A percentile compares a stretch with the other conserved stretches of the same genome.
phyloP scores from a whole-genome alignment of 1,140 invertebrate genomes.

The Drosophila tropicalis region DNA sequence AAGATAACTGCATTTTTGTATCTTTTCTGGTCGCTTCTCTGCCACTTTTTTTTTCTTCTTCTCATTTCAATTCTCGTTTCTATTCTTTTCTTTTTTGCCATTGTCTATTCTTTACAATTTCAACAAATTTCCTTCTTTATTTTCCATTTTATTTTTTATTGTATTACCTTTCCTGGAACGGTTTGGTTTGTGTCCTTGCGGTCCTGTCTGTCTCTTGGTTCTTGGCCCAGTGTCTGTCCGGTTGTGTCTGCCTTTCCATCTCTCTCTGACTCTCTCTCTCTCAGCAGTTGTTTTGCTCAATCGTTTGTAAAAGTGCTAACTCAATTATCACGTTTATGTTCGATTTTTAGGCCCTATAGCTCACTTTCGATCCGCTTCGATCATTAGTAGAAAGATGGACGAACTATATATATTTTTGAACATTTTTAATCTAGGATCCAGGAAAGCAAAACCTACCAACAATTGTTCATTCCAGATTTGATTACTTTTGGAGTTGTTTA shows the following conservation, averaged over 20 bases:
- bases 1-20: slow-evolving; percentile 74
- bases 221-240: slow-evolving; percentile 6
- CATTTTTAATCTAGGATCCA: too few relatives aligned
- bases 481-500: too few relatives aligned
- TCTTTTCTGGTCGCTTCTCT: slow-evolving; percentile 38
- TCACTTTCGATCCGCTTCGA: too few relatives aligned
- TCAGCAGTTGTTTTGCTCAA: slow-evolving; percentile 20
- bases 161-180: slow-evolving; percentile 60
- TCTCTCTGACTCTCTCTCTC: too few relatives aligned
- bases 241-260: not conserved
- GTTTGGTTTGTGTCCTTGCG: slow-evolving; percentile 20
- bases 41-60: slow-evolving; percentile 74
- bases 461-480: too few relatives aligned
- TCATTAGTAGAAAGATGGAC: too few relatives aligned
- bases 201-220: slow-evolving; percentile 15
- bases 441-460: too few relatives aligned
- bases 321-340: slow-evolving; percentile 45
- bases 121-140: slow-evolving; percentile 46
- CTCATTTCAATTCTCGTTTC: slow-evolving; percentile 58
- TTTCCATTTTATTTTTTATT: slow-evolving; percentile 65
- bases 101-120: slow-evolving; percentile 13
- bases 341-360: not conserved
- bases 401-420: too few relatives aligned
- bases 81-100: slow-evolving; percentile 31
- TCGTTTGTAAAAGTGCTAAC: slow-evolving; percentile 40